phyloP scores from a whole-genome alignment of 2,888 invertebrate genomes.

The Chromoteleia sp. region DNA sequence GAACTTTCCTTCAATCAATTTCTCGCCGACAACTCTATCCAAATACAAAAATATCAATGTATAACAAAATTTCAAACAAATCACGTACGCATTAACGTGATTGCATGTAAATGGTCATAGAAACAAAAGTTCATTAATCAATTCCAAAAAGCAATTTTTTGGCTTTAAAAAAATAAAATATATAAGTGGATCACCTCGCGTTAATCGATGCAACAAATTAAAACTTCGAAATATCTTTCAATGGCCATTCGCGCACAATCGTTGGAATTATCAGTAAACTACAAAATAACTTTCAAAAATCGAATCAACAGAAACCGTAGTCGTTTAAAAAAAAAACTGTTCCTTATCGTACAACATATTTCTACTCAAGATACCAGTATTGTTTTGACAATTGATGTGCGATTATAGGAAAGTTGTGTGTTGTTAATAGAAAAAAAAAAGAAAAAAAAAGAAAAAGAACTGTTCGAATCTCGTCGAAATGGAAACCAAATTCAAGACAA shows the following conservation, averaged over 20 bases:
- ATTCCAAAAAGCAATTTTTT: background rate
- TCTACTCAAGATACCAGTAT: background rate
- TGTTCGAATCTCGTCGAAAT: slow-evolving; percentile 4
- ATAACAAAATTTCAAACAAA: slow-evolving; percentile 41
- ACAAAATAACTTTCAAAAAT: too few species aligned
- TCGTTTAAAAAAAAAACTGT: background rate
- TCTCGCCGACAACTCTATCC: background rate
- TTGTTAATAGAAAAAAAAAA: background rate
- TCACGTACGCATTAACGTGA: background rate
- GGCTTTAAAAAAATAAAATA: background rate
- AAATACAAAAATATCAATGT: slow-evolving; percentile 52
- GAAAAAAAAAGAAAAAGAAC: background rate
- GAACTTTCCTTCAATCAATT: slow-evolving; percentile 61
- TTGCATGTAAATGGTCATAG: slow-evolving; percentile 4
- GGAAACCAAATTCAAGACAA: slow-evolving; percentile 27
- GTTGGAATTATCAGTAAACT: background rate
- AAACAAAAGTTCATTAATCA: background rate
- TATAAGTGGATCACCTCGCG: too few species aligned
- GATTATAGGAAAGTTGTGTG: slow-evolving; percentile 44
- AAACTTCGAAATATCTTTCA: background rate
- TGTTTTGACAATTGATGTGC: slow-evolving; percentile 5
- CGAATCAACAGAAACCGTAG: too few species aligned
- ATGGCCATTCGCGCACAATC: slow-evolving; percentile 2
- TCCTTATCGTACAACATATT: background rate
- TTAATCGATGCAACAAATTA: too few species aligned